Percentiles rank a stretch among this genome's conserved stretches.
phyloP scores from a whole-genome alignment of 2,888 invertebrate species.

The Drosophila koepferae region DNA sequence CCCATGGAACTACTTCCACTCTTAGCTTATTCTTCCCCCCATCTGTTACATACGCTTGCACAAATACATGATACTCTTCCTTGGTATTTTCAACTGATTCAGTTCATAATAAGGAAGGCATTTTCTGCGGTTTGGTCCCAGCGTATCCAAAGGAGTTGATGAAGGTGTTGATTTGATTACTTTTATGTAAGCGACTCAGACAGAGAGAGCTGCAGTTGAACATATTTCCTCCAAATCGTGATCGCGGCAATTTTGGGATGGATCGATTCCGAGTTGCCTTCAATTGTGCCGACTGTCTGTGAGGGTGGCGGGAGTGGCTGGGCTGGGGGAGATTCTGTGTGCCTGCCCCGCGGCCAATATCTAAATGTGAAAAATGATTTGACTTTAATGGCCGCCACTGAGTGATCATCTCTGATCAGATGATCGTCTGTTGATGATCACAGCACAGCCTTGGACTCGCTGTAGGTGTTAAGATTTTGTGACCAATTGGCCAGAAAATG shows the following conservation, averaged over 20 bases:
- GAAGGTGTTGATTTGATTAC: constrained; percentile 85
- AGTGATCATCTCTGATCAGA: constrained; percentile 70
- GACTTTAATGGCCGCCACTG: constrained; percentile 84
- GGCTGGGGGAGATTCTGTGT: constrained; percentile 16
- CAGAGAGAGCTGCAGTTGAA: constrained; percentile 46
- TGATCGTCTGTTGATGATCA: constrained; percentile 51
- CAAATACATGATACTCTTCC: neutral
- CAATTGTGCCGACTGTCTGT: constrained; percentile 72
- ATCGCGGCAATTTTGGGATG: constrained; percentile 76
- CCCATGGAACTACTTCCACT: too few relatives aligned
- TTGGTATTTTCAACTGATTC: neutral
- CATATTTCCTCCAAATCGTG: constrained; percentile 76
- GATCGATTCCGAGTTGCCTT: constrained; percentile 60
- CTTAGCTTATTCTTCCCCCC: too few relatives aligned
- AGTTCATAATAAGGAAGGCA: constrained; percentile 59
- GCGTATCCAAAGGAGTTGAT: constrained; percentile 77
- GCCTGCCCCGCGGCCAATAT: constrained; percentile 58
- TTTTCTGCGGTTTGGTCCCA: constrained; percentile 64
- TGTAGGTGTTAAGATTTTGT: constrained; percentile 83
- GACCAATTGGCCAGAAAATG: constrained; percentile 66
- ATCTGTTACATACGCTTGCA: neutral
- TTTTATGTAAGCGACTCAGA: constrained; percentile 74
- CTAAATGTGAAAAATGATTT: constrained; percentile 84
- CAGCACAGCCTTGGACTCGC: constrained; percentile 46
- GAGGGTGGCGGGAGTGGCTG: neutral